Evolutionary conservation across 2,888 invertebrate genomes (phyloP), one percentile per base, ranked within the genome.

Genomic region (Helleia helle): DNA sequence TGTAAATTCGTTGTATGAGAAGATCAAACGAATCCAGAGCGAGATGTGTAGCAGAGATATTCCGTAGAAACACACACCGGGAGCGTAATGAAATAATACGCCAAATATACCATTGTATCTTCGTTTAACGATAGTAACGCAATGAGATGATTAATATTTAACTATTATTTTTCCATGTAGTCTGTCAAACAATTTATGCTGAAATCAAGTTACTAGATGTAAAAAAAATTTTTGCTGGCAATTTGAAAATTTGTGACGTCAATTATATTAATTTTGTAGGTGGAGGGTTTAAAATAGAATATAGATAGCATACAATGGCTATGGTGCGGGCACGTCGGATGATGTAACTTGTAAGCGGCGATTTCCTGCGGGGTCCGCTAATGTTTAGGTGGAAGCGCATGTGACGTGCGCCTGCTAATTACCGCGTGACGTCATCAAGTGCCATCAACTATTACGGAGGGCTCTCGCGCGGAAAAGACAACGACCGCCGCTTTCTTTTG

Each of bases 381-480:
- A 59, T 57, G 55, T 51, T 44, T 51, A 54, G 60, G 56, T 62
- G 48, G 50, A 64, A 31, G 28, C 59, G 64, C 65, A 65, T 64
- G 49, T 65, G 65, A 67, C 59, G 67, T 58, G 64, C 56, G 66
- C 59, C 48, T 65, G 76, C 71, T 81, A 80, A 83, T 80, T 80
- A 77, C 65, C 51, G 50, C 56, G 54, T 81, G 80, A 83, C 81
- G 79, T 81, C 81, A 83, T 54, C 62, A 59, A 64, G 65, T 59
- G 60, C 59, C 60, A 67, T 61, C 49, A 63, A 58, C 71, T 70
- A 79, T 81, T 80, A 83, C 63, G 52, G 65, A 61, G 59, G 57
- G 75, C 80, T 75, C 62, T 79, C 74, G 75, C 74, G 83, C 75
- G 80, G 76, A 81, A 80, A 81, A 73, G 79, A 80, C 80, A 79